A percentile compares a stretch with the other conserved stretches of the same genome.
Evolutionary conservation across 2,888 invertebrate species (phyloP).

Genomic region (Eledone cirrhosa): DNA sequence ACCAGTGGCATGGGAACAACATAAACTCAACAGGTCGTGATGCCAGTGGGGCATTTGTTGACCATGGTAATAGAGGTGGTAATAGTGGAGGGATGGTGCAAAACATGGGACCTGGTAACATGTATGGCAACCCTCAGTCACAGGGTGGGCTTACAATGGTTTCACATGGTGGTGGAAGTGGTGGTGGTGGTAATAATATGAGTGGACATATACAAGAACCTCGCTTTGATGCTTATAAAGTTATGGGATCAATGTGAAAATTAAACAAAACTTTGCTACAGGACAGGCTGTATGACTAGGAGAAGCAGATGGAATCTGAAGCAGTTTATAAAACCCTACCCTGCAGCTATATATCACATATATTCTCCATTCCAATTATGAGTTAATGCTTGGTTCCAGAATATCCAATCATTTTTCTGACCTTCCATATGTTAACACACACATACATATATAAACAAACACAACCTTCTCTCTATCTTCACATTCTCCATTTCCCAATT

Average conservation of each 20-base stretch:
- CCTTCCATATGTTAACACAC: no score
- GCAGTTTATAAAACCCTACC: no score
- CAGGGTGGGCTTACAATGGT: constrained; percentile 40
- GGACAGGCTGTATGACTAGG: no score
- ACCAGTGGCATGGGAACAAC: constrained; percentile 27
- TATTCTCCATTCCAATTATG: no score
- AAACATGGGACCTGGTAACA: constrained; percentile 29
- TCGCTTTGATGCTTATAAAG: constrained; percentile 21
- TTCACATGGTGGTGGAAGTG: constrained; percentile 24
- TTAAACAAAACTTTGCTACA: no score
- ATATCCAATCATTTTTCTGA: no score
- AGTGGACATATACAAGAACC: not conserved
- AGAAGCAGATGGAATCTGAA: no score
- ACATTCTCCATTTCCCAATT: no score
- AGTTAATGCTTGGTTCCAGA: no score
- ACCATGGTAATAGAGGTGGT: not conserved
- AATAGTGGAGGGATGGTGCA: constrained; percentile 9
- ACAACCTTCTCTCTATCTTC: no score
- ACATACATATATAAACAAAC: no score
- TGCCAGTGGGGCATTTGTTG: constrained; percentile 7
- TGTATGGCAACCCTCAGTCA: constrained; percentile 34
- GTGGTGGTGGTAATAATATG: not conserved
- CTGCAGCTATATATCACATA: no score
- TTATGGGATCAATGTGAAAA: not conserved
- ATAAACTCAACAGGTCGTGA: constrained; percentile 15